Conservation (phyloP, 2,113 vertebrate genomes). For the Corythaixoides concolor region DNA sequence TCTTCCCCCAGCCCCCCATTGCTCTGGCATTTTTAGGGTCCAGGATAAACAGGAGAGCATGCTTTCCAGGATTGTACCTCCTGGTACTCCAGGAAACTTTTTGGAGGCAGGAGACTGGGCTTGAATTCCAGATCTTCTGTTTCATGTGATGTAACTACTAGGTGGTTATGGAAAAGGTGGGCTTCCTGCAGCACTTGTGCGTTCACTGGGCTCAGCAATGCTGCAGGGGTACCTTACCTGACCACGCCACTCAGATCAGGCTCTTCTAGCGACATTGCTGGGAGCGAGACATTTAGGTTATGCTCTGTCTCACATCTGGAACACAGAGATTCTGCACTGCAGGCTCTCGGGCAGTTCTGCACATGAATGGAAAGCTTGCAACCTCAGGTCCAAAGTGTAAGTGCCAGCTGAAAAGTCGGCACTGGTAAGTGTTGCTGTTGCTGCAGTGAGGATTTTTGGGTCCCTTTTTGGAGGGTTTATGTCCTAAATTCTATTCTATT, state of each 20-base stretch:
- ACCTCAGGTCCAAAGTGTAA: background rate
- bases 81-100: background rate
- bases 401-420: background rate
- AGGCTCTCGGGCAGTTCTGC: background rate
- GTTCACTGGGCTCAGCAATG: background rate
- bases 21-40: background rate
- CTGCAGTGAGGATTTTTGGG: background rate
- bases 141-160: background rate
- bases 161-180: background rate
- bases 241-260: background rate
- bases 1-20: background rate
- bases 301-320: background rate
- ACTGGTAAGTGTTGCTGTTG: background rate
- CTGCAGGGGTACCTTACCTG: background rate
- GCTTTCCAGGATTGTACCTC: background rate
- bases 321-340: background rate
- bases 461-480: background rate
- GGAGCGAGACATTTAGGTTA: background rate
- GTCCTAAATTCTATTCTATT: background rate
- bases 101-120: background rate
- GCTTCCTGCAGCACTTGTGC: background rate
- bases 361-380: background rate
- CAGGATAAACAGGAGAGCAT: background rate
- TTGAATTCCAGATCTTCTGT: background rate
- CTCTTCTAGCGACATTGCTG: background rate